phyloP scores from a whole-genome alignment of 2,888 invertebrate genomes.

The Zele albiditarsus region DNA sequence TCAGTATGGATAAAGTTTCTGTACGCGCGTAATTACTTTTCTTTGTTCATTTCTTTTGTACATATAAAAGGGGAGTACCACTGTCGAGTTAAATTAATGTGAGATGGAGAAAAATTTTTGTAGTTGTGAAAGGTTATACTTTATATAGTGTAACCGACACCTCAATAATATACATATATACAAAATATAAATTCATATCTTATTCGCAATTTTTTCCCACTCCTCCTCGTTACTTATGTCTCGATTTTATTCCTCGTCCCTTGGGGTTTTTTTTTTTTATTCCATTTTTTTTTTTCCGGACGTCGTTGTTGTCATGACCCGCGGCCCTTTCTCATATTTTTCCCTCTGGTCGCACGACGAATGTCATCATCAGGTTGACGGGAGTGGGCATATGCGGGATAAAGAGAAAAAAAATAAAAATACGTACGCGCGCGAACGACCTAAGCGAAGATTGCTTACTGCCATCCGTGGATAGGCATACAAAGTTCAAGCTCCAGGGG shows the following conservation, averaged over 20 bases:
- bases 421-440: not conserved
- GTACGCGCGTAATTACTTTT: conserved; percentile 16
- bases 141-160: not conserved
- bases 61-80: not conserved
- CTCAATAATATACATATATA: not conserved
- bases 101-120: not conserved
- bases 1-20: conserved; percentile 3
- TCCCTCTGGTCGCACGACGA: conserved; percentile 34
- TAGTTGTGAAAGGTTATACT: not conserved
- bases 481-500: conserved; percentile 6
- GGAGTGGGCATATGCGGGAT: not conserved
- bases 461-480: not conserved
- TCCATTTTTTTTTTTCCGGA: not conserved
- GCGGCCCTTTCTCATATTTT: conserved; percentile 37
- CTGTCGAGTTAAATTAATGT: not conserved
- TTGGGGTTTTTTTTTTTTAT: not conserved
- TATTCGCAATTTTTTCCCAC: not conserved
- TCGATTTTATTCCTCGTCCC: not conserved
- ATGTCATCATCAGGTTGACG: not conserved
- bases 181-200: not conserved
- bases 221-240: not conserved
- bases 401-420: conserved; percentile 25
- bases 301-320: conserved; percentile 12
- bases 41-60: conserved; percentile 16
- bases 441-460: conserved; percentile 30